Percentiles rank a stretch among this genome's conserved stretches.
phyloP scores from a whole-genome alignment of 2,888 invertebrate genomes.

The Eueremaeus valkanovi region DNA sequence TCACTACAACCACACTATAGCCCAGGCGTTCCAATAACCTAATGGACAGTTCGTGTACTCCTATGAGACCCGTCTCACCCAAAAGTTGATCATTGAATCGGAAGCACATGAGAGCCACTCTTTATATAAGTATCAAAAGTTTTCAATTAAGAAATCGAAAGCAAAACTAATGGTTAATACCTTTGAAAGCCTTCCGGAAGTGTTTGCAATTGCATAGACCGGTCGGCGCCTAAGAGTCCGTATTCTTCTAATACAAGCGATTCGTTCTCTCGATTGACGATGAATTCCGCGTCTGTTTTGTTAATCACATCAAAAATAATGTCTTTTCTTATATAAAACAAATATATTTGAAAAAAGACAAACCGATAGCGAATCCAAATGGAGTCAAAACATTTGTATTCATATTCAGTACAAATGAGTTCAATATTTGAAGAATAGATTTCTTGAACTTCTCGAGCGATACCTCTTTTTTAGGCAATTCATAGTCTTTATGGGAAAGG shows the following conservation, averaged over 20 bases:
- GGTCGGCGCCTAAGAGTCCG: not conserved
- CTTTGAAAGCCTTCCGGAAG: not conserved
- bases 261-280: not conserved
- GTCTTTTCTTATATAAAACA: not conserved
- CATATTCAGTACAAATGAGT: conserved; percentile 19
- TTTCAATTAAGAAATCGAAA: not conserved
- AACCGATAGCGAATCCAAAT: conserved; percentile 39
- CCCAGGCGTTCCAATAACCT: conserved; percentile 16
- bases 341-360: not conserved
- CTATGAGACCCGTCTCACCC: not conserved
- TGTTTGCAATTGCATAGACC: not conserved
- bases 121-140: not conserved
- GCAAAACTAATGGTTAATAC: not conserved
- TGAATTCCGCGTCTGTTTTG: conserved; percentile 19
- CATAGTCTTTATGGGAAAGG: not conserved
- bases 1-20: conserved; percentile 25
- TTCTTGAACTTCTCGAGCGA: conserved; percentile 20
- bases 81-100: conserved; percentile 36
- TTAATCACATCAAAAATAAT: not conserved
- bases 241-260: not conserved
- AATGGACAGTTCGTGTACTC: conserved; percentile 24
- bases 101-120: conserved; percentile 37
- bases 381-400: conserved; percentile 20
- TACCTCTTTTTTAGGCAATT: not conserved
- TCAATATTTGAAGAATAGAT: conserved; percentile 6